These are phyloP conservation scores for Tinea pellionella DNA, from an alignment of 2,888 invertebrate species.

Conservation along the genomic window DNA sequence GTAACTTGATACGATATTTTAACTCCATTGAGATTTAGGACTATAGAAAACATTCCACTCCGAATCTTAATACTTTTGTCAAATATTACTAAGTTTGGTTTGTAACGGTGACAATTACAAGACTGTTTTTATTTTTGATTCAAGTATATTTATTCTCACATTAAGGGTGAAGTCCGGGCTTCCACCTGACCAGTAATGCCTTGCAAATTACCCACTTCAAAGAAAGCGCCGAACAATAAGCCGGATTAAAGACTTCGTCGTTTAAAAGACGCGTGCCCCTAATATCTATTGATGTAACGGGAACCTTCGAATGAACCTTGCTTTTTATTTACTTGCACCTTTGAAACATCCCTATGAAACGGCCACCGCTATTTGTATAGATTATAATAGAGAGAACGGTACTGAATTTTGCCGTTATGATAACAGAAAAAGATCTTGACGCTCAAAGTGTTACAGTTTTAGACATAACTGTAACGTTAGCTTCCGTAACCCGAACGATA, in stretches of 20 bases:
- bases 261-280: conserved; percentile 55
- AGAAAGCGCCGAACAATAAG: conserved; percentile 43
- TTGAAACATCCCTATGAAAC: conserved; percentile 52
- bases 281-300: conserved; percentile 68
- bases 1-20: neutral
- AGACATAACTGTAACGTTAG: conserved; percentile 38
- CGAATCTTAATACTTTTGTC: too few relatives aligned
- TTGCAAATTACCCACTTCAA: conserved; percentile 38
- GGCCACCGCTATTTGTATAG: conserved; percentile 47
- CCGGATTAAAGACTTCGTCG: conserved; percentile 29
- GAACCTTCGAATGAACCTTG: conserved; percentile 50
- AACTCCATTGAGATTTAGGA: neutral
- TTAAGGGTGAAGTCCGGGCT: neutral
- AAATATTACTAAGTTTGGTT: too few relatives aligned
- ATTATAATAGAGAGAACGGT: conserved; percentile 46
- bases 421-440: conserved; percentile 35
- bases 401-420: conserved; percentile 50
- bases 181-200: conserved; percentile 1
- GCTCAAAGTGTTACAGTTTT: conserved; percentile 57
- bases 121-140: too few relatives aligned
- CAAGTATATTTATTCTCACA: neutral
- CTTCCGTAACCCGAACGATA: conserved; percentile 36
- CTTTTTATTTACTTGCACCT: conserved; percentile 39
- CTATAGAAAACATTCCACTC: too few relatives aligned
- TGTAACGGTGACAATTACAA: too few relatives aligned